A percentile compares a stretch with the other conserved stretches of the same genome.
Conservation (phyloP, 2,797 vertebrate genomes). For the Artibeus jamaicensis region DNA sequence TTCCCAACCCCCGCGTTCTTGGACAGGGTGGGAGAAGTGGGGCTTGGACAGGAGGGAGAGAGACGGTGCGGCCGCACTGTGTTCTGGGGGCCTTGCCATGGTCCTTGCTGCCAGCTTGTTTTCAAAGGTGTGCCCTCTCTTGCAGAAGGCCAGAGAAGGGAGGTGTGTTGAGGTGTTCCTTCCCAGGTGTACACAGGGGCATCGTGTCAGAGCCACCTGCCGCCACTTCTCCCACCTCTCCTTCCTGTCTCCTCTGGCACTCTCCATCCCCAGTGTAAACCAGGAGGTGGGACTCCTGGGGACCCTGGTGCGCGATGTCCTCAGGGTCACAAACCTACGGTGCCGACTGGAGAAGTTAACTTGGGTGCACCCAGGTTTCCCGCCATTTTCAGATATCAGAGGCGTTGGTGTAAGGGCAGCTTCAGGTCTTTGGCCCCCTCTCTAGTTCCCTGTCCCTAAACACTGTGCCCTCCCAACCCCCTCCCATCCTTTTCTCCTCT, state of each 20-base stretch:
- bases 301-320: neutral
- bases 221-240: neutral
- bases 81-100: neutral
- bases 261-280: accelerated
- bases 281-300: neutral
- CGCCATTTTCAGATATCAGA: neutral
- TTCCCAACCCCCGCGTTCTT: neutral
- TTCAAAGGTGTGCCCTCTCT: neutral
- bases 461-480: neutral
- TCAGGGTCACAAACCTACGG: neutral
- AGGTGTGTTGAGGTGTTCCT: neutral
- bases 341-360: neutral
- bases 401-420: neutral
- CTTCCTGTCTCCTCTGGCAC: neutral
- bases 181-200: neutral
- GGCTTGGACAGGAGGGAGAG: neutral
- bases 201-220: neutral
- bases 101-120: neutral
- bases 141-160: neutral
- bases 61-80: accelerated
- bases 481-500: neutral
- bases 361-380: neutral
- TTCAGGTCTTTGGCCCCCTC: neutral
- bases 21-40: neutral
- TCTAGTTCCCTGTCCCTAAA: neutral